These are phyloP conservation scores for Solea solea DNA, from an alignment of 2,113 vertebrate species.

Conservation along the genomic window DNA sequence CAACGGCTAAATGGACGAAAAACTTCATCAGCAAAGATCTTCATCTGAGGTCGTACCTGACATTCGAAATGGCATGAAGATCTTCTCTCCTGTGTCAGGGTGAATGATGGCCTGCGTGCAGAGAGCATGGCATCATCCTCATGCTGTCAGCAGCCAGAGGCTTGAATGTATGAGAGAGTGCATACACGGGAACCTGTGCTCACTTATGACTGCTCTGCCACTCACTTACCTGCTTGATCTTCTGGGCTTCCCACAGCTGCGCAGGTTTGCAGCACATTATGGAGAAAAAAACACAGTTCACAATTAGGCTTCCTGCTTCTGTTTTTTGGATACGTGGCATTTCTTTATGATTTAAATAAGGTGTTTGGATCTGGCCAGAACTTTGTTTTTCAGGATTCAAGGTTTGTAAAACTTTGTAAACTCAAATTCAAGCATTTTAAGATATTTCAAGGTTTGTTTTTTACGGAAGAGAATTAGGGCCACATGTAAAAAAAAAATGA, in stretches of 20 bases:
- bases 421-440: no score
- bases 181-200: background rate
- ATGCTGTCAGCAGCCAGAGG: constrained; percentile 45
- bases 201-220: background rate
- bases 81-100: constrained; percentile 97
- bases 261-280: background rate
- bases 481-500: no score
- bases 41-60: constrained; percentile 87
- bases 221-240: constrained; percentile 93
- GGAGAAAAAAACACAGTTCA: background rate
- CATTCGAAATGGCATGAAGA: constrained; percentile 99
- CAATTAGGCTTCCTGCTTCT: background rate
- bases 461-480: no score
- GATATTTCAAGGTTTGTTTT: no score
- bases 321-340: background rate
- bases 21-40: constrained; percentile 62
- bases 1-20: constrained; percentile 33
- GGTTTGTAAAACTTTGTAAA: no score
- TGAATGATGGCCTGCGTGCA: constrained; percentile 95
- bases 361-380: no score
- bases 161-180: constrained; percentile 41
- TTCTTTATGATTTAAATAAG: no score
- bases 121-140: constrained; percentile 71
- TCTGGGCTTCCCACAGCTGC: constrained; percentile 96
- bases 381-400: no score